phyloP scores from a whole-genome alignment of 2,888 invertebrate genomes.

The Acronicta psi region DNA sequence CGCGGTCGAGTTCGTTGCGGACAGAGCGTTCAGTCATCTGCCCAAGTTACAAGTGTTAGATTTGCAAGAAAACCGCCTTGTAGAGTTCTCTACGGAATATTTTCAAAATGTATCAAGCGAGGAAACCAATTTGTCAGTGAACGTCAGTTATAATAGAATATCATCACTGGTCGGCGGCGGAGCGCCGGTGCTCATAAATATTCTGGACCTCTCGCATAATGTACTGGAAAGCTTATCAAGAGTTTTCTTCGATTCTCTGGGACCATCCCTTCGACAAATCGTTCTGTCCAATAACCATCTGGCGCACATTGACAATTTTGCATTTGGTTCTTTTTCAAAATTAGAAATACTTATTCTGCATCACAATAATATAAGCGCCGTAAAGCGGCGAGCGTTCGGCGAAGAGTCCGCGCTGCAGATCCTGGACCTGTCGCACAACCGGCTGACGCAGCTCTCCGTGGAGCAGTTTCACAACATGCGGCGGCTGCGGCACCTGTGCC shows the following conservation, averaged over 20 bases:
- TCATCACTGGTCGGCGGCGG: conserved; percentile 66
- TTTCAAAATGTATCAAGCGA: conserved; percentile 90
- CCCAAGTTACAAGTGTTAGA: conserved; percentile 92
- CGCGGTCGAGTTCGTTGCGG: conserved; percentile 90
- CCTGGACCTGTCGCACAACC: conserved; percentile 71
- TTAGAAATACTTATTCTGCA: conserved; percentile 87
- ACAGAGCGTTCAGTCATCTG: conserved; percentile 91
- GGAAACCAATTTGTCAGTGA: conserved; percentile 90
- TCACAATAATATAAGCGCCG: conserved; percentile 90
- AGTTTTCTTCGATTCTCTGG: conserved; percentile 86
- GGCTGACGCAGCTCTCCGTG: conserved; percentile 63
- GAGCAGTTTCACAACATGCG: conserved; percentile 87
- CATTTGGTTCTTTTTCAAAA: conserved; percentile 62
- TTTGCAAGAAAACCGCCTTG: conserved; percentile 92
- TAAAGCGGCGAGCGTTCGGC: conserved; percentile 92
- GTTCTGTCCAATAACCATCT: conserved; percentile 90
- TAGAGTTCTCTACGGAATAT: conserved; percentile 89
- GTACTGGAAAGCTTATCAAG: conserved; percentile 88
- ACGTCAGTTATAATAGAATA: conserved; percentile 92
- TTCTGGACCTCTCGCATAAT: conserved; percentile 91
- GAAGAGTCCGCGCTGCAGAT: conserved; percentile 67
- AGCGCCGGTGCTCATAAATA: conserved; percentile 84
- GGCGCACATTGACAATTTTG: conserved; percentile 79
- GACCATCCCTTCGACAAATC: conserved; percentile 65
- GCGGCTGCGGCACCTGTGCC: conserved; percentile 90